Base-by-base conservation (phyloP, 2,113 vertebrate genomes). In the Ictalurus furcatus region DNA sequence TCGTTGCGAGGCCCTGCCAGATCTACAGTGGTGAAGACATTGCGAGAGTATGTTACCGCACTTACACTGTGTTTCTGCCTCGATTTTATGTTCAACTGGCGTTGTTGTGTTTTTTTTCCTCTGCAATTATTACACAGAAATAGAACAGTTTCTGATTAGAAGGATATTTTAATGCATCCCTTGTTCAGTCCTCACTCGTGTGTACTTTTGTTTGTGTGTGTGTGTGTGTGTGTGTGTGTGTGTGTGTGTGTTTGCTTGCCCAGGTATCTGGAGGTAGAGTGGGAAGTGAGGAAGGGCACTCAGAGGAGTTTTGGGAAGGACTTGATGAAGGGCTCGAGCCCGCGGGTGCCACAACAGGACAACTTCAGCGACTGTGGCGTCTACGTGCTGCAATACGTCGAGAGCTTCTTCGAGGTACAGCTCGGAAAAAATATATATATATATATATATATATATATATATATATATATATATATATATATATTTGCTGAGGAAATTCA, bases 351-450 rank as follows among this genome's bases (percentile, higher is more conserved):
- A 40, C 98, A 99, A 91, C 98, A 99, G 92, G 98, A 99, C 87
- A 99, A 99, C 95, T 99, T 98, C 94, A 99, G 98, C 85, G 98
- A 99, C 92, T 99, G 98, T 86, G 98, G 98, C 6, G 97, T 99
- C 16, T 99, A 99, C 81, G 88, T 99, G 48, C 94, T 99, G 90
- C 98, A 99, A 94, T 99, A 99, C 16, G 98, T 99, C 89, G 98
- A 99, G 94, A 99, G 98, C 94, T 99, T 99, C 96, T 99, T 99
- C 88, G 96, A 99, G 98, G 98, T 99, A 71, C 7, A 48, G 58
- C 30, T 34, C 11, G 52, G 44, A 4, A 6, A 6, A 6, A 44
- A 34, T 34, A 34, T 34, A 34, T 34, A 34, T 34, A 34, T 34
- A 34, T 34, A 34, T 34, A 34, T 34, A 34, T 34, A 34, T 34